Percentiles rank a stretch among this genome's conserved stretches.
These are phyloP conservation scores for Propithecus deckenii DNA, from an alignment of 2,797 vertebrate species.

Conservation along the genomic window DNA sequence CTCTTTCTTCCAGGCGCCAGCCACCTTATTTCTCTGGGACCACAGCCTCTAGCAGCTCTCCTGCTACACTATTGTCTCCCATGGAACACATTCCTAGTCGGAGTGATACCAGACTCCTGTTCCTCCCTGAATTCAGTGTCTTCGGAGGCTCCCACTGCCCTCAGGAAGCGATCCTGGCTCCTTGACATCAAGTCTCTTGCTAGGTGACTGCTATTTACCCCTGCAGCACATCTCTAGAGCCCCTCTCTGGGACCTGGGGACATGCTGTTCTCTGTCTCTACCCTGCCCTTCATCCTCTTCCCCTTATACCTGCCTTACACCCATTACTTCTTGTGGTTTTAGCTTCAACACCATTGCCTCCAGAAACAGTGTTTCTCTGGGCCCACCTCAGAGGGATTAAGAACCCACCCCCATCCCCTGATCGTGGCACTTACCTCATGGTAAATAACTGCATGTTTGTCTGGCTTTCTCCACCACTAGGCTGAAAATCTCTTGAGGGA, in stretches of 20 bases:
- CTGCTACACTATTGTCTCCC: background rate
- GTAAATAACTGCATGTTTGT: background rate
- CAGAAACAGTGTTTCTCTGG: background rate
- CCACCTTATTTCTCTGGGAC: constrained; percentile 32
- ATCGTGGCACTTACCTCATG: background rate
- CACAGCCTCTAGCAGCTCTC: background rate
- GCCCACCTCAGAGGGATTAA: background rate
- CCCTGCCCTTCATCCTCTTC: background rate
- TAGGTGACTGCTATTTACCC: background rate
- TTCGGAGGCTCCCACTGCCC: background rate
- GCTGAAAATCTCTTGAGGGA: background rate
- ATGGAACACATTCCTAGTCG: background rate
- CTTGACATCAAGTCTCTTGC: background rate
- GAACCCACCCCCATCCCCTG: background rate
- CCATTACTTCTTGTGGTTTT: background rate
- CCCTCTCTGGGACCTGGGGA: background rate
- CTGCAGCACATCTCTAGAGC: background rate
- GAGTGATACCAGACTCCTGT: background rate
- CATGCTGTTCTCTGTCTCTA: background rate
- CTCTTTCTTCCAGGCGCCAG: background rate
- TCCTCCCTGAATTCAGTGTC: background rate
- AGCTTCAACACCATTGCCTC: background rate
- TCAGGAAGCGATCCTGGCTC: background rate
- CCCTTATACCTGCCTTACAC: background rate
- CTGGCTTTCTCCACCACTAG: background rate